Evolutionary conservation across 2,113 vertebrate genomes (phyloP).

Genomic region (Ciconia boyciana): DNA sequence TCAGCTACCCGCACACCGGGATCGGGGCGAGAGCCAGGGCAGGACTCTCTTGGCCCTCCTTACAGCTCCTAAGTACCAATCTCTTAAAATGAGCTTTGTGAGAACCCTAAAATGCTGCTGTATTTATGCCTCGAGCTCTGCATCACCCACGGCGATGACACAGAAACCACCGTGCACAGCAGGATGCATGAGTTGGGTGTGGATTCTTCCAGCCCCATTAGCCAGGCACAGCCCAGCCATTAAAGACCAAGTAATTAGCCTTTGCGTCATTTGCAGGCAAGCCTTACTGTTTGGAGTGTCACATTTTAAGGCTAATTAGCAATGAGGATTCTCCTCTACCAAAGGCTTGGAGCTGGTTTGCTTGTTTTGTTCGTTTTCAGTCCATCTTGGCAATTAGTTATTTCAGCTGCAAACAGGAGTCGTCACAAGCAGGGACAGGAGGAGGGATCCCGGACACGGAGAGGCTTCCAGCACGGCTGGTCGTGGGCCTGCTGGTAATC

Average conservation of each 20-base stretch:
- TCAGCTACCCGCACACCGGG: rapidly evolving
- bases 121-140: background rate
- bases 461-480: background rate
- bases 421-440: background rate
- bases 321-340: slow-evolving; percentile 33
- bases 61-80: background rate
- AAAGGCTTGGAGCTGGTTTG: background rate
- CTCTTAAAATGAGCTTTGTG: background rate
- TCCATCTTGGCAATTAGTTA: background rate
- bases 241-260: slow-evolving; percentile 47
- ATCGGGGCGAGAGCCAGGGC: background rate
- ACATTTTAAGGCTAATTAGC: slow-evolving; percentile 50
- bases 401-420: slow-evolving; percentile 13
- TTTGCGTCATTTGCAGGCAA: slow-evolving; percentile 51
- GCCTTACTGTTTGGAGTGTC: slow-evolving; percentile 38
- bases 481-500: background rate
- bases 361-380: slow-evolving; percentile 52
- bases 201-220: slow-evolving; percentile 47
- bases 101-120: slow-evolving; percentile 1
- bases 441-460: background rate
- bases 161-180: slow-evolving; percentile 20
- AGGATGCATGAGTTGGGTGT: slow-evolving; percentile 51
- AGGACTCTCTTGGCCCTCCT: background rate
- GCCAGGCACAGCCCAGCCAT: slow-evolving; percentile 28
- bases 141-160: slow-evolving; percentile 31